Evolutionary conservation across 1,140 invertebrate genomes (phyloP).

Genomic region (Heliconius himera): DNA sequence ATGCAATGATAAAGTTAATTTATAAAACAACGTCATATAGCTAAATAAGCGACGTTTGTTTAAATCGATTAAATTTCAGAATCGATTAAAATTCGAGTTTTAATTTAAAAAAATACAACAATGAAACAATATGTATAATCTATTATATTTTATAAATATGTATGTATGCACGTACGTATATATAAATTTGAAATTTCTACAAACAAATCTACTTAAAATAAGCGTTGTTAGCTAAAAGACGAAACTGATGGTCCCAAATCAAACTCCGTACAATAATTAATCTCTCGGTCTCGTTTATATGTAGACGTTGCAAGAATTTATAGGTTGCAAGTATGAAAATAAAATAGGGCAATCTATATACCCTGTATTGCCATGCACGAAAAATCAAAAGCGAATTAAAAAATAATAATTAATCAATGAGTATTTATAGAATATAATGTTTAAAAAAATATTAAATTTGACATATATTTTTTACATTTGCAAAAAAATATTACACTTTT

Average conservation of each 20-base stretch:
- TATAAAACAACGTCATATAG: not conserved
- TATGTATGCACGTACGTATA: not conserved
- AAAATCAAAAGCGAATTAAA: constrained; percentile 40
- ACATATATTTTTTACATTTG: not conserved
- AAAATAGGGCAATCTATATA: constrained; percentile 28
- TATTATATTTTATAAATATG: constrained; percentile 3
- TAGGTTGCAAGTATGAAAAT: not conserved
- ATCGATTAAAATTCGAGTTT: not conserved
- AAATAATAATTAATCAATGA: constrained; percentile 52
- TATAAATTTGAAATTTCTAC: not conserved
- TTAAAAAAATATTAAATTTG: constrained; percentile 26
- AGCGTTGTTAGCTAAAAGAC: constrained; percentile 12
- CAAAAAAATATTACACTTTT: not conserved
- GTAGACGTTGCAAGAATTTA: constrained; percentile 8
- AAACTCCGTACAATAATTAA: constrained; percentile 40
- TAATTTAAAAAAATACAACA: not conserved
- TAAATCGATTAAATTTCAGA: not conserved
- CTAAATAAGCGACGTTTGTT: not conserved
- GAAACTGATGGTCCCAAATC: constrained; percentile 25
- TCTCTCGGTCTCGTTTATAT: constrained; percentile 42
- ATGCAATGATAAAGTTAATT: not conserved
- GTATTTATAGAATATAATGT: constrained; percentile 48
- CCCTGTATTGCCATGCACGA: constrained; percentile 37
- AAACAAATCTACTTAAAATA: constrained; percentile 9
- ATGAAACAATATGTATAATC: not conserved